A percentile compares a stretch with the other conserved stretches of the same genome.
These are phyloP conservation scores for Karalla daura DNA, from an alignment of 2,797 vertebrate species.

Conservation along the genomic window DNA sequence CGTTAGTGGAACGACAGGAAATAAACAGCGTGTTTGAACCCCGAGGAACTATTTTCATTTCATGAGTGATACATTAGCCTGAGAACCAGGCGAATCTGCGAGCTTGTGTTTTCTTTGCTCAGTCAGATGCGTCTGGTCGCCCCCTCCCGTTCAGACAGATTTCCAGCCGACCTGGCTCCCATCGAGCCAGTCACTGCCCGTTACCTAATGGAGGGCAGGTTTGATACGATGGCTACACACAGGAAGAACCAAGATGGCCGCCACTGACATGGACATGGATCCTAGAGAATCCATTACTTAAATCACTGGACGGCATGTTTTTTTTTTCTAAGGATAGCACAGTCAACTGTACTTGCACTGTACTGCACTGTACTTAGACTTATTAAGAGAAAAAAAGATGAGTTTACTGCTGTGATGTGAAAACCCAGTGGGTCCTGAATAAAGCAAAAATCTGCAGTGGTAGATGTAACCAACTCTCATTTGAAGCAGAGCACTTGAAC, in stretches of 20 bases:
- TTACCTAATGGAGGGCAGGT: background rate
- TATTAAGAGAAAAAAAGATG: no score
- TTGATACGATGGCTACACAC: background rate
- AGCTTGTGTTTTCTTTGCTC: background rate
- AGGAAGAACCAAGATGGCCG: background rate
- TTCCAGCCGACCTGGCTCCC: background rate
- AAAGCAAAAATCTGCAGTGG: no score
- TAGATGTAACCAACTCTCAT: no score
- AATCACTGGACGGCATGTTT: background rate
- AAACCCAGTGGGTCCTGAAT: no score
- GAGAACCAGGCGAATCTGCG: background rate
- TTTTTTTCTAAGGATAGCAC: background rate
- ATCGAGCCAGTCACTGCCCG: background rate
- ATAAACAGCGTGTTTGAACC: conserved; percentile 8
- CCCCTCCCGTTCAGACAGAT: background rate
- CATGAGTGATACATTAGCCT: conserved; percentile 58
- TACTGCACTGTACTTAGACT: no score
- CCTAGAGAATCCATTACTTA: no score
- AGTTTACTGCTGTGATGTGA: no score
- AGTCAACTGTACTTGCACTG: background rate
- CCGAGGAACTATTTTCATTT: conserved; percentile 74
- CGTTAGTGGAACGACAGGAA: background rate
- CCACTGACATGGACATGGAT: background rate
- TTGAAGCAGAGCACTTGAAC: background rate
- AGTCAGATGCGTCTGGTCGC: background rate